phyloP scores from a whole-genome alignment of 2,113 vertebrate species.

The Poeciliopsis turrubarensis region DNA sequence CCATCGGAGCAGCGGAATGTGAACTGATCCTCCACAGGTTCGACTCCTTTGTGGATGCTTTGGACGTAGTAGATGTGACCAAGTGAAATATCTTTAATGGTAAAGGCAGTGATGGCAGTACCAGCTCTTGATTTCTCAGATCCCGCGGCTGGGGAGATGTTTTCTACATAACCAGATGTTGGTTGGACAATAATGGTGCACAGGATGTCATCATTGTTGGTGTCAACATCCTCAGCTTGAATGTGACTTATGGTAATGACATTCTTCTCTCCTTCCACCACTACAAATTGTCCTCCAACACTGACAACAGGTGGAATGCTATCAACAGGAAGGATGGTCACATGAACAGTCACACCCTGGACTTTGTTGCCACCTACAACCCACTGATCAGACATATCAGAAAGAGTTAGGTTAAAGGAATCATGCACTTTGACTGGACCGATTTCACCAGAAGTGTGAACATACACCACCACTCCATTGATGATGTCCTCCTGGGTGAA shows the following conservation, averaged over 20 bases:
- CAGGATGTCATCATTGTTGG: conserved; percentile 87
- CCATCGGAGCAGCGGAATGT: conserved; percentile 94
- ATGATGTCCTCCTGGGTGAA: conserved; percentile 93
- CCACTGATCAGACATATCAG: conserved; percentile 92
- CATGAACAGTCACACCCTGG: conserved; percentile 86
- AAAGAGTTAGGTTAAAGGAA: conserved; percentile 90
- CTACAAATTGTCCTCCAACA: conserved; percentile 76
- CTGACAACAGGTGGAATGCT: conserved; percentile 82
- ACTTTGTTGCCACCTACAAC: conserved; percentile 85
- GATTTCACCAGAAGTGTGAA: conserved; percentile 92
- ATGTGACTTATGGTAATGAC: conserved; percentile 82
- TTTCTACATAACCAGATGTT: conserved; percentile 91
- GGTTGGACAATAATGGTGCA: conserved; percentile 94
- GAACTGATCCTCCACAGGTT: conserved; percentile 92
- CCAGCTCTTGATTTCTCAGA: conserved; percentile 94
- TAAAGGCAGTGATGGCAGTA: conserved; percentile 90
- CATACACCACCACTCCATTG: conserved; percentile 88
- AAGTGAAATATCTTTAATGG: conserved; percentile 86
- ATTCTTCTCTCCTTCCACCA: conserved; percentile 84
- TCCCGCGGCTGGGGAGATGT: conserved; percentile 92
- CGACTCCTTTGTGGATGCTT: conserved; percentile 91
- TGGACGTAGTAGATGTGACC: conserved; percentile 92
- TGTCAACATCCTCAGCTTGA: conserved; percentile 86
- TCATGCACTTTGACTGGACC: conserved; percentile 85
- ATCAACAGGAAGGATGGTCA: conserved; percentile 94